Conservation (phyloP, 2,113 vertebrate genomes). For the Pholis gunnellus region DNA sequence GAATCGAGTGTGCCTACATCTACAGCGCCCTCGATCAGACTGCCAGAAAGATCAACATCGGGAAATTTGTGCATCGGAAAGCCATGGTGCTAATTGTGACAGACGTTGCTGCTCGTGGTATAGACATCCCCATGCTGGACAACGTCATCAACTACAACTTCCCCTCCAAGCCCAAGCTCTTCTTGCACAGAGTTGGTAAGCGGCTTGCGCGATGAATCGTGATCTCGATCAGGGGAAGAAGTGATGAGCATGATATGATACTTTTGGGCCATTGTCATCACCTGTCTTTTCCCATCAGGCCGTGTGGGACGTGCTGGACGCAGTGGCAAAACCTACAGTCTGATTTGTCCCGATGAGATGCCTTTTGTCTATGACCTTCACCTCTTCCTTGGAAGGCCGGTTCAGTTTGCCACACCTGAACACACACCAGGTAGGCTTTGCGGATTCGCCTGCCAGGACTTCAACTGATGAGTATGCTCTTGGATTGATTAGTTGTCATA, state of each 20-base stretch:
- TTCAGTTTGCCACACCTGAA: slow-evolving; percentile 83
- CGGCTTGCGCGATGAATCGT: neutral
- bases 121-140: slow-evolving; percentile 97
- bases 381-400: slow-evolving; percentile 90
- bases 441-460: neutral
- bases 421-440: slow-evolving; percentile 79
- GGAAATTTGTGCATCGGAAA: slow-evolving; percentile 92
- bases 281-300: slow-evolving; percentile 77
- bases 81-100: slow-evolving; percentile 94
- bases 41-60: slow-evolving; percentile 97
- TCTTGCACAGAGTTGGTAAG: slow-evolving; percentile 96
- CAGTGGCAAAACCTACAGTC: slow-evolving; percentile 90
- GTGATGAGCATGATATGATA: neutral
- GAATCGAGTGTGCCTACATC: slow-evolving; percentile 91
- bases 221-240: neutral
- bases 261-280: neutral
- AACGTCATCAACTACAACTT: slow-evolving; percentile 99
- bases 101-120: slow-evolving; percentile 93
- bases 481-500: neutral
- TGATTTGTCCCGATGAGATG: slow-evolving; percentile 92
- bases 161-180: slow-evolving; percentile 94
- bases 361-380: slow-evolving; percentile 93
- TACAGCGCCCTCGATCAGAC: slow-evolving; percentile 98
- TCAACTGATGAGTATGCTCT: neutral
- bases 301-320: slow-evolving; percentile 94